Conservation (phyloP, 1,140 invertebrate genomes). For the Charaxes varanes region DNA sequence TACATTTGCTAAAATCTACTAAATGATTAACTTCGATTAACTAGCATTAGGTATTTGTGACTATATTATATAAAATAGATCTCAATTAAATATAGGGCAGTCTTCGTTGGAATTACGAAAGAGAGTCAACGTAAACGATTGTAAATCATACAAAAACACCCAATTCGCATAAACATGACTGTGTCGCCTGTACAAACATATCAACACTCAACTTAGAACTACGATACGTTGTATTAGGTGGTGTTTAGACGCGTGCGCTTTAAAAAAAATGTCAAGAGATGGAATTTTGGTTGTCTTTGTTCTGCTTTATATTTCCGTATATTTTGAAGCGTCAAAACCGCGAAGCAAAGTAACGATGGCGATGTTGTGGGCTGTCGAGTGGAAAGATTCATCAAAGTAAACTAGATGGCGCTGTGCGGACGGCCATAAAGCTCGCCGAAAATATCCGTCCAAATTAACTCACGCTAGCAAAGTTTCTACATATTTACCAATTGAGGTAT, state of each 20-base stretch:
- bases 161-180: constrained; percentile 43
- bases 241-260: not conserved
- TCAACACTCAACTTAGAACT: constrained; percentile 60
- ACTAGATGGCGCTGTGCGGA: no score
- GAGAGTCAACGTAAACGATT: constrained; percentile 62
- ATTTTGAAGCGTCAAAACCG: no score
- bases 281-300: not conserved
- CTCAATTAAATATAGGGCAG: constrained; percentile 72
- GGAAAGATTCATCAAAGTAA: no score
- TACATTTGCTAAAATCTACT: constrained; percentile 44
- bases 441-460: no score
- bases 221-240: constrained; percentile 40
- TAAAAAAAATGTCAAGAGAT: not conserved
- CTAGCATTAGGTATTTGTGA: constrained; percentile 65
- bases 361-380: no score
- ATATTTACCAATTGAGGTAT: no score
- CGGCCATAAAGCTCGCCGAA: no score
- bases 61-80: constrained; percentile 73
- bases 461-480: no score
- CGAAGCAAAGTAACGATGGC: no score
- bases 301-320: no score
- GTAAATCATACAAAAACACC: constrained; percentile 54
- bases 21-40: constrained; percentile 55
- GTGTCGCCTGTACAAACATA: constrained; percentile 44
- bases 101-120: constrained; percentile 71